Base-by-base conservation (phyloP, 2,888 invertebrate species). In the Calliphora vomitoria region DNA sequence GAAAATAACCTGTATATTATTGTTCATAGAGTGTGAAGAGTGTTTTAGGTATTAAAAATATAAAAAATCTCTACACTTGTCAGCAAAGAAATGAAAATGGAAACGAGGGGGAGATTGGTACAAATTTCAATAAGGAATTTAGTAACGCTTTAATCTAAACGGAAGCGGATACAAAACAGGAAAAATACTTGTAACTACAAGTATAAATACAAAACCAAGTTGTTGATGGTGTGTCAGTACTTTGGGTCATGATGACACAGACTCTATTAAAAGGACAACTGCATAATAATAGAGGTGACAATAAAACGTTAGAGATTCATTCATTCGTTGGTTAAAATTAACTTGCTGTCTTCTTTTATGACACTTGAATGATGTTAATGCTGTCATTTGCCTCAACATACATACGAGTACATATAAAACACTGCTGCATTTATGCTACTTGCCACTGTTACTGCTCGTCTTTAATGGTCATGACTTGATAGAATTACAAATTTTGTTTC, bases 121-220 rank as follows among this genome's bases (percentile, higher is more conserved):
- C 18, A 10, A 53, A 13, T 20, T 44, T 44, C 0, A 31, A 74
- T 64, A 74, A 62, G 74, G 64, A 91, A 91, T 87, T 92, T 91
- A 90, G 91, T 89, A 90, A 91, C 91, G 91, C 90, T 90, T 90
- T 80, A 87, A 85, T 90, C 88, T 89, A 89, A 92, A 91, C 90
- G 90, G 90, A 91, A 90, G 90, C 90, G 92, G 90, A 91, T 91
- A 90, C 68, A 53, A 90, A 90, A 62, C 75, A 47, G 35, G 76
- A 62, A 83, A 71, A 78, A 89, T 91, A 91, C 91, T 91, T 91
- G 88, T 90, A 90, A 66, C 60, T 60, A 64, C 71, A 50, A 66
- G 44, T 81, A 72, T 72, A 87, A 86, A 82, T 71, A 55, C 8
- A 10, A 13, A 79, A n/a, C 25, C 62, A n/a, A 71, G 31, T 3